Base-by-base conservation (phyloP, 2,113 vertebrate species). In the Phrynosoma blainvillii region DNA sequence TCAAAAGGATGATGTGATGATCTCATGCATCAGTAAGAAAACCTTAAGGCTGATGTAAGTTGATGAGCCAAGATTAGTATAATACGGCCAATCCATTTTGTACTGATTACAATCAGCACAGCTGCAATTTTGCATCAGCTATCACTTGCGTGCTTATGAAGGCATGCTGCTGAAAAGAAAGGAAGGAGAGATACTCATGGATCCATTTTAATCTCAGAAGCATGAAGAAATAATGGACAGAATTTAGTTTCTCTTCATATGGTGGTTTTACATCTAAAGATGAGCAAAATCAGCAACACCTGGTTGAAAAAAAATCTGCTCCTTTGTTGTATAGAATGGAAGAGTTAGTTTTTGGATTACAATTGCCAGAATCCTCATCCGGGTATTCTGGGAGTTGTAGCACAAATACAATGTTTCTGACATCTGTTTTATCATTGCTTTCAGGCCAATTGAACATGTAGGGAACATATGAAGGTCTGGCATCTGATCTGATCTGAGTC, bases 71-170 rank as follows among this genome's bases (percentile, higher is more conserved):
- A 84, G 65, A 68, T 89, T 94, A 91, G 91, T 93, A 84, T 84
- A 93, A 89, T 89, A 85, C 88, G 86, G 84, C 90, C 94, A 91
- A 92, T 94, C 88, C 52, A 89, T 92, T 93, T 92, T 89, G 30
- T 89, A 88, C 91, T 95, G 90, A 95, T 94, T 95, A 93, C 14
- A 73, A 74, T 91, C 87, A 80, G 86, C 89, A 68, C 76, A 94
- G 84, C 91, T 94, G 90, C 92, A 94, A 93, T 90, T 88, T 93
- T 42, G 82, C 36, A 78, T 83, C 88, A n/a, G 47, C 62, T 76
- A 86, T 85, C 84, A 87, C 88, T 92, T 78, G 40, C 42, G 79
- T 25, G 21, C 84, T 75, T 91, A 84, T 83, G 76, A 92, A 88
- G 23, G 73, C 81, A 70, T 77, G 54, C 81, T 87, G 73, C 25